These are phyloP conservation scores for Neotoxoptera formosana DNA, from an alignment of 1,140 invertebrate genomes.

Conservation along the genomic window DNA sequence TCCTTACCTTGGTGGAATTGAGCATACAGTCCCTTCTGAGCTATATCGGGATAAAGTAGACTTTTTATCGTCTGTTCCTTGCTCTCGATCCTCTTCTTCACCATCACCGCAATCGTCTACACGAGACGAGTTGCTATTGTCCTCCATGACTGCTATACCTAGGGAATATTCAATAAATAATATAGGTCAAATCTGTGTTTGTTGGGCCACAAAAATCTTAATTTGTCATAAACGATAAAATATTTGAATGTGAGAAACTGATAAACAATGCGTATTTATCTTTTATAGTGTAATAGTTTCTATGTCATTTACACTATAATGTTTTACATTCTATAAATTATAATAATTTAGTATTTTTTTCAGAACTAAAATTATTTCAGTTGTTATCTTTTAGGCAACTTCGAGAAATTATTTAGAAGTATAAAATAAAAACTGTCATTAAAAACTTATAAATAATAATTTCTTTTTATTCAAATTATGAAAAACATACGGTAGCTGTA, in stretches of 20 bases:
- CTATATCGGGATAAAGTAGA: slow-evolving; percentile 1
- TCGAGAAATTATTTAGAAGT: not conserved
- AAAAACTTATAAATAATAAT: not conserved
- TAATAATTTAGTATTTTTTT: not conserved
- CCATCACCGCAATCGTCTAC: slow-evolving; percentile 28
- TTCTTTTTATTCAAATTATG: not conserved
- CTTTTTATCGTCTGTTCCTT: not conserved
- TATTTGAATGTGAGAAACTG: not conserved
- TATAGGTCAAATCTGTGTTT: not conserved
- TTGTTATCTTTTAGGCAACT: not conserved
- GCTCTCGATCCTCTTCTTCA: slow-evolving; percentile 46
- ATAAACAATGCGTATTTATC: not conserved
- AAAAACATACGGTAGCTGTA: too few relatives aligned
- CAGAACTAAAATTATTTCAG: not conserved
- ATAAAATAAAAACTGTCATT: not conserved
- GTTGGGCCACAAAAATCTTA: not conserved
- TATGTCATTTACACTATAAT: not conserved
- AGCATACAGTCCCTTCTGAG: slow-evolving; percentile 15
- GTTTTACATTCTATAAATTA: not conserved
- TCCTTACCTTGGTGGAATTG: slow-evolving; percentile 49
- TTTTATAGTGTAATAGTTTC: not conserved
- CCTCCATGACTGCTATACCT: slow-evolving; percentile 50
- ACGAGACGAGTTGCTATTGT: slow-evolving; percentile 28
- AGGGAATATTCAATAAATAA: not conserved
- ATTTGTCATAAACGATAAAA: not conserved